Conservation (phyloP, 2,888 invertebrate species). For the Athalia rosae region DNA sequence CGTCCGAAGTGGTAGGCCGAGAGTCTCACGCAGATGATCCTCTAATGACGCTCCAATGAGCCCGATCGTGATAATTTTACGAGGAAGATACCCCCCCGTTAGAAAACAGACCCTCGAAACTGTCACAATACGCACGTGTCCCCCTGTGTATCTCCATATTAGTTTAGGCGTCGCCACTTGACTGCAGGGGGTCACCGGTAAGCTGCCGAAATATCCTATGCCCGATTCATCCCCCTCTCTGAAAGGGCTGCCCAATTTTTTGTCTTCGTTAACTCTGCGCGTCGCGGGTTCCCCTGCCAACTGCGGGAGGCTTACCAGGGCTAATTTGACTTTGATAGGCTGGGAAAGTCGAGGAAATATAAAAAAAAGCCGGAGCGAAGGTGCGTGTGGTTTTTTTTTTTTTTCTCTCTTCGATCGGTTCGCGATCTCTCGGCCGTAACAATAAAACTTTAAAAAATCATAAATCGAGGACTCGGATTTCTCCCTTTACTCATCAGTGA, state of each 20-base stretch:
- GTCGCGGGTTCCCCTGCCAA: background rate
- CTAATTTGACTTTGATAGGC: slow-evolving; percentile 40
- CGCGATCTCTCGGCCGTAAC: background rate
- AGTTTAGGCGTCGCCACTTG: slow-evolving; percentile 26
- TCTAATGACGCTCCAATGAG: slow-evolving; percentile 67
- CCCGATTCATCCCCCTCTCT: background rate
- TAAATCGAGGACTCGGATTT: background rate
- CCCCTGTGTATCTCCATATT: background rate
- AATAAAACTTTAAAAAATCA: background rate
- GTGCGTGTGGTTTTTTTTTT: background rate
- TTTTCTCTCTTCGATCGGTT: background rate
- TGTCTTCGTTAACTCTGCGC: slow-evolving; percentile 14
- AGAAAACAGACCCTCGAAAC: slow-evolving; percentile 59
- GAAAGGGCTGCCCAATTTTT: slow-evolving; percentile 29
- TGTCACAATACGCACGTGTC: slow-evolving; percentile 68
- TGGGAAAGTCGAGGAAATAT: slow-evolving; percentile 23
- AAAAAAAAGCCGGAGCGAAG: background rate
- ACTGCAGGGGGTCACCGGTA: slow-evolving; percentile 36
- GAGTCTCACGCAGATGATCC: slow-evolving; percentile 64
- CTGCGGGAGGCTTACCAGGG: slow-evolving; percentile 12
- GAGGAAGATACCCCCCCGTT: slow-evolving; percentile 53
- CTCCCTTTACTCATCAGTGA: no score
- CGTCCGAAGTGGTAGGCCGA: background rate
- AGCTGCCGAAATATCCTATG: background rate
- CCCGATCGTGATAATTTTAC: slow-evolving; percentile 58